Conservation (phyloP, 1,140 invertebrate genomes). For the Thalassaphorura encarpata region DNA sequence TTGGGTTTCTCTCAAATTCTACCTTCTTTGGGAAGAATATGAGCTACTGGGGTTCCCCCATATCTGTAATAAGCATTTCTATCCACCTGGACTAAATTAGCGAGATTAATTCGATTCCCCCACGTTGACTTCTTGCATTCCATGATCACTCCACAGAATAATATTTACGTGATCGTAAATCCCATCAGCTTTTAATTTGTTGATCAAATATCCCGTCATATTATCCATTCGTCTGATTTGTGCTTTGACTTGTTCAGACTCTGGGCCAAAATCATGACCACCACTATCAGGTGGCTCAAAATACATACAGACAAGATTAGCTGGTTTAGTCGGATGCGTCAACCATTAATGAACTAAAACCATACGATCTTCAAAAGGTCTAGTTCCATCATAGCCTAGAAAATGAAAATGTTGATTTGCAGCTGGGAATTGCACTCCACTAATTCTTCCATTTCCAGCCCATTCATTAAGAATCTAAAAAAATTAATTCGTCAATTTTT, state of each 20-base stretch:
- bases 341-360: constrained; percentile 57
- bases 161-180: constrained; percentile 50
- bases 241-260: constrained; percentile 39
- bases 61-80: constrained; percentile 40
- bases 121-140: constrained; percentile 48
- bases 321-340: constrained; percentile 43
- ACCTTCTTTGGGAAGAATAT: constrained; percentile 47
- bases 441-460: constrained; percentile 36
- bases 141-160: constrained; percentile 62
- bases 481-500: too few species aligned
- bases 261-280: constrained; percentile 44
- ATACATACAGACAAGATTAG: constrained; percentile 57
- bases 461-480: constrained; percentile 46
- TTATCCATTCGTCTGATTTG: constrained; percentile 46
- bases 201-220: constrained; percentile 47
- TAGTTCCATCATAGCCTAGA: constrained; percentile 38
- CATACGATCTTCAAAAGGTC: constrained; percentile 46
- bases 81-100: constrained; percentile 44
- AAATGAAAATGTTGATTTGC: constrained; percentile 14
- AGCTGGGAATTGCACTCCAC: constrained; percentile 51
- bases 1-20: too few species aligned
- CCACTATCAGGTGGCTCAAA: constrained; percentile 58
- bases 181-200: constrained; percentile 41
- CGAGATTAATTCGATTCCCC: constrained; percentile 49
- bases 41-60: constrained; percentile 41